Evolutionary conservation across 2,888 invertebrate species (phyloP).

Genomic region (Strigamia crassipes): DNA sequence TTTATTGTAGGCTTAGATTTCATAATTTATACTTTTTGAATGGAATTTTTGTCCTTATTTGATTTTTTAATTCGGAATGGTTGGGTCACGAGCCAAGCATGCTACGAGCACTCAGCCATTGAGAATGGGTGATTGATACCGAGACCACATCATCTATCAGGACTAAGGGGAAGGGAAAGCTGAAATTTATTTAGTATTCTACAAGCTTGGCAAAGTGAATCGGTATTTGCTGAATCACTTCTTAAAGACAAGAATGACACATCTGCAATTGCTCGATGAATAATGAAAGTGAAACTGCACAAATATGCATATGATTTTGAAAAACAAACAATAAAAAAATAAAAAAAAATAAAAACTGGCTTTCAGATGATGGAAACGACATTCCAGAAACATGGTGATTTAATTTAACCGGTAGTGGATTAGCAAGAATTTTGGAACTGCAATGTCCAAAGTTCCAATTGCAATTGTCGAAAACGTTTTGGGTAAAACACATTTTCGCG

Average conservation of each 20-base stretch:
- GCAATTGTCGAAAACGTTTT: no score
- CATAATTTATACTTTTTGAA: no score
- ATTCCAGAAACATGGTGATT: no score
- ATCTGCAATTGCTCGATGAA: neutral
- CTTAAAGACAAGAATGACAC: neutral
- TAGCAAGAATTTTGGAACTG: no score
- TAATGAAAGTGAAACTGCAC: neutral
- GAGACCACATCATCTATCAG: neutral
- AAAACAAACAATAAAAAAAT: no score
- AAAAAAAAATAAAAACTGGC: no score
- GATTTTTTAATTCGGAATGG: neutral
- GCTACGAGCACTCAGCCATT: neutral
- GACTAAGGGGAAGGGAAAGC: constrained; percentile 8
- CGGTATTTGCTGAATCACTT: constrained; percentile 16
- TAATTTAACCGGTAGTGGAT: no score
- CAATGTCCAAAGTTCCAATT: no score
- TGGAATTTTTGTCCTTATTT: neutral
- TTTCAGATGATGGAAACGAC: no score
- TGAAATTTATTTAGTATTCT: constrained; percentile 11
- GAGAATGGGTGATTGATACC: constrained; percentile 16
- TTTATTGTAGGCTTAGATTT: no score
- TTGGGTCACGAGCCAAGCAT: neutral
- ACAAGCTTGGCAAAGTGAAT: neutral
- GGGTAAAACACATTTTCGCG: no score
- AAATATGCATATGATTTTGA: no score